These are phyloP conservation scores for Papilio demoleus DNA, from an alignment of 2,888 invertebrate species.

Conservation along the genomic window DNA sequence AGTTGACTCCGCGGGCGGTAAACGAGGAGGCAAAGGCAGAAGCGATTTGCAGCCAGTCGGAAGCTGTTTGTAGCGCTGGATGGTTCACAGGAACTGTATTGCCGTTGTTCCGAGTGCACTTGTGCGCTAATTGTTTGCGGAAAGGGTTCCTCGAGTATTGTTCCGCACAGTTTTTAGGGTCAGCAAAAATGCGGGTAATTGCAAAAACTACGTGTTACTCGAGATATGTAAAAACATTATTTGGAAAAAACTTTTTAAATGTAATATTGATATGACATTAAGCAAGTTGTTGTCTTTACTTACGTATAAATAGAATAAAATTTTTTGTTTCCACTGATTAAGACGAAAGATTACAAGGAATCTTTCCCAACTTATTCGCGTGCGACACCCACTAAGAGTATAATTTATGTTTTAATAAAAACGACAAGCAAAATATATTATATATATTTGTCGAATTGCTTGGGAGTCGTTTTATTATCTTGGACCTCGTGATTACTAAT, in stretches of 20 bases:
- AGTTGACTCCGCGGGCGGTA: constrained; percentile 61
- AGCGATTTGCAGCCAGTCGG: constrained; percentile 75
- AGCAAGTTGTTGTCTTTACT: no score
- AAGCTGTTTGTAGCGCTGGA: constrained; percentile 60
- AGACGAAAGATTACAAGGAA: no score
- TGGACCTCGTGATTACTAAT: neutral
- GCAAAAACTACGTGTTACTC: constrained; percentile 8
- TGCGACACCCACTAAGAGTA: no score
- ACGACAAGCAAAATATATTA: no score
- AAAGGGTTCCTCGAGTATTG: constrained; percentile 81
- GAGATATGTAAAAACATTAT: neutral
- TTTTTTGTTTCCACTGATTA: no score
- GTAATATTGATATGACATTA: no score
- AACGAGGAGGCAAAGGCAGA: constrained; percentile 68
- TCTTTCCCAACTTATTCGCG: no score
- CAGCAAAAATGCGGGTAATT: constrained; percentile 50
- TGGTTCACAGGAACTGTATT: constrained; percentile 65
- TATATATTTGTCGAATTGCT: neutral
- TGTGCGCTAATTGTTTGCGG: constrained; percentile 81
- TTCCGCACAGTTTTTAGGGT: constrained; percentile 68
- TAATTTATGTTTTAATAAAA: no score
- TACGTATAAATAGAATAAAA: no score
- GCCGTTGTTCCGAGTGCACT: constrained; percentile 77
- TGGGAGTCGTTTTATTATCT: constrained; percentile 6
- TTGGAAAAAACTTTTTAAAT: no score